Conservation (phyloP, 2,113 vertebrate genomes). For the Cairina moschata region DNA sequence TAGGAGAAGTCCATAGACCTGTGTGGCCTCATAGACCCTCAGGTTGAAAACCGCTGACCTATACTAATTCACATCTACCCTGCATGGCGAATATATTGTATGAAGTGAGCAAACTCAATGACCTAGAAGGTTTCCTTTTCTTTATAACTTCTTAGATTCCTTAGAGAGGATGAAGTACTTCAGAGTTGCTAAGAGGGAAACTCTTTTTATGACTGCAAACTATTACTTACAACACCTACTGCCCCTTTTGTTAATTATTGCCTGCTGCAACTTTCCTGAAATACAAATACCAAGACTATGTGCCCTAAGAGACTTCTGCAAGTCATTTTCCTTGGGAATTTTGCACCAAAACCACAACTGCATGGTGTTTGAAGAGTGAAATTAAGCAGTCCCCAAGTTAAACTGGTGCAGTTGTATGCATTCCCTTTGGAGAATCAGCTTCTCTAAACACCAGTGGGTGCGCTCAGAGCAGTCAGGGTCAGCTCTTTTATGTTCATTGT, state of each 20-base stretch:
- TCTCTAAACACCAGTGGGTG: not conserved
- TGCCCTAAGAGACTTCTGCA: not conserved
- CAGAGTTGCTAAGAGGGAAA: slow-evolving; percentile 27
- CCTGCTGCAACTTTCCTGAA: not conserved
- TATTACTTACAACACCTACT: not conserved
- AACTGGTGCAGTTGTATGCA: not conserved
- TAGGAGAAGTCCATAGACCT: not conserved
- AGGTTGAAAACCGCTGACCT: slow-evolving; percentile 49
- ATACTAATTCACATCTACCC: slow-evolving; percentile 46
- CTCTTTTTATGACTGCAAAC: not conserved
- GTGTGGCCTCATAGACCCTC: not conserved
- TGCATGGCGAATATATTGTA: slow-evolving; percentile 49
- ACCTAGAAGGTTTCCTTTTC: slow-evolving; percentile 36
- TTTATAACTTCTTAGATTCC: not conserved
- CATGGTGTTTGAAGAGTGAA: not conserved
- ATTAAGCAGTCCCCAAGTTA: not conserved
- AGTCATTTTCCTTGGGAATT: not conserved
- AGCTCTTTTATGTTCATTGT: not conserved
- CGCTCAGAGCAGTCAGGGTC: not conserved
- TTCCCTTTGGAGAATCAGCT: not conserved
- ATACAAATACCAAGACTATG: not conserved
- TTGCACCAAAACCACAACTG: not conserved
- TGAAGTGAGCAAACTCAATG: slow-evolving; percentile 25
- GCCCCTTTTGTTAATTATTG: not conserved
- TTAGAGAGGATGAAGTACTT: slow-evolving; percentile 27